A percentile compares a stretch with the other conserved stretches of the same genome.
Conservation (phyloP, 2,797 vertebrate genomes). For the Lithobates pipiens region DNA sequence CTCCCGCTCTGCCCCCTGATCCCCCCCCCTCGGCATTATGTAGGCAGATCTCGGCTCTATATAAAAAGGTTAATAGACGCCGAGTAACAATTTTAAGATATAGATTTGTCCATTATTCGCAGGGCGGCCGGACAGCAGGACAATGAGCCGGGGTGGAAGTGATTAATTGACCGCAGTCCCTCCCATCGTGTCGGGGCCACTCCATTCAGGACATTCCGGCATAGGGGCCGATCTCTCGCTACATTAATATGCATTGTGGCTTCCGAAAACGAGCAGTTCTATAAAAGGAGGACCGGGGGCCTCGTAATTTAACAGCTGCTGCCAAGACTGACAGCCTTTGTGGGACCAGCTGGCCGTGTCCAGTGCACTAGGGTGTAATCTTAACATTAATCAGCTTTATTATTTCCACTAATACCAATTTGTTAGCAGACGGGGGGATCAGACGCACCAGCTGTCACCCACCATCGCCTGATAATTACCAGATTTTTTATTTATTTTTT, state of each 20-base stretch:
- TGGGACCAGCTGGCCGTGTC: slow-evolving; percentile 84
- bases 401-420: slow-evolving; percentile 93
- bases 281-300: slow-evolving; percentile 17
- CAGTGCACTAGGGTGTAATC: slow-evolving; percentile 87
- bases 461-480: slow-evolving; percentile 74
- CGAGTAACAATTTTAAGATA: slow-evolving; percentile 2
- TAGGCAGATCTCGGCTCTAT: no score
- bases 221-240: not conserved
- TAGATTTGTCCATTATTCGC: slow-evolving; percentile 7
- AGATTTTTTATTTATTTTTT: slow-evolving; percentile 68
- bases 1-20: no score
- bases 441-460: slow-evolving; percentile 93
- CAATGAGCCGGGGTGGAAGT: not conserved
- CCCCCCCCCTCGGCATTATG: no score
- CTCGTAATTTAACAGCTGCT: slow-evolving; percentile 75
- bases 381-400: slow-evolving; percentile 95
- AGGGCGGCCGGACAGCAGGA: not conserved
- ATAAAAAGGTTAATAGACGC: slow-evolving; percentile 2
- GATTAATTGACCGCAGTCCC: not conserved
- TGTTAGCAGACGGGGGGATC: slow-evolving; percentile 92
- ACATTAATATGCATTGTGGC: slow-evolving; percentile 16
- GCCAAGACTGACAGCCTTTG: slow-evolving; percentile 74
- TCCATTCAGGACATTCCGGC: not conserved
- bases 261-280: not conserved
- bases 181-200: not conserved